These are phyloP conservation scores for Hetaerina americana DNA, from an alignment of 1,140 invertebrate genomes.

Conservation along the genomic window DNA sequence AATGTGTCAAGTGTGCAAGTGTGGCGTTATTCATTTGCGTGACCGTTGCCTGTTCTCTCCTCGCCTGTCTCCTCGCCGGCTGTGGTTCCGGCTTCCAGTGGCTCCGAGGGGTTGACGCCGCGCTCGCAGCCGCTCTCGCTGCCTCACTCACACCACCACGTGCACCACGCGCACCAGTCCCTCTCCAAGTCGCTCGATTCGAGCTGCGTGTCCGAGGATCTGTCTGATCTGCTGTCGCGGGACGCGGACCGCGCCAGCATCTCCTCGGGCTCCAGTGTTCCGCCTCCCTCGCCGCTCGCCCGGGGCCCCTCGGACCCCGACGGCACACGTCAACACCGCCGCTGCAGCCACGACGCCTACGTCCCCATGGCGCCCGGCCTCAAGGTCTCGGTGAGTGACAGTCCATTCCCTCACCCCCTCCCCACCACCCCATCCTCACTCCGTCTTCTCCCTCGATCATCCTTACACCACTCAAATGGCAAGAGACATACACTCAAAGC, in stretches of 20 bases:
- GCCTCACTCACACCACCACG: constrained; percentile 32
- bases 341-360: constrained; percentile 31
- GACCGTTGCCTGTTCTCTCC: too few species aligned
- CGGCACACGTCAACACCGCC: neutral
- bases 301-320: constrained; percentile 25
- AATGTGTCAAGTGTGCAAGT: too few species aligned
- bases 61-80: too few species aligned
- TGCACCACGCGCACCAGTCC: constrained; percentile 36
- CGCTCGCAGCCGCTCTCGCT: neutral
- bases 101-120: neutral
- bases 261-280: constrained; percentile 35
- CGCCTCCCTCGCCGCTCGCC: constrained; percentile 23
- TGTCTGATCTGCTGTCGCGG: constrained; percentile 24
- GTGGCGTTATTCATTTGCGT: too few species aligned
- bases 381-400: constrained; percentile 36
- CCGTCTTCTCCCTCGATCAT: too few species aligned
- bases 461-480: too few species aligned
- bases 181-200: constrained; percentile 31
- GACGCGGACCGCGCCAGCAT: constrained; percentile 39
- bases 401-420: too few species aligned
- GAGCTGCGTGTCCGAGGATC: constrained; percentile 38
- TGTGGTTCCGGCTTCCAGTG: too few species aligned
- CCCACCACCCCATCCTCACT: too few species aligned
- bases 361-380: constrained; percentile 38
- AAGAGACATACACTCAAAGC: too few species aligned